A percentile compares a stretch with the other conserved stretches of the same genome.
Evolutionary conservation across 2,888 invertebrate genomes (phyloP).

Genomic region (Philonicus albiceps): DNA sequence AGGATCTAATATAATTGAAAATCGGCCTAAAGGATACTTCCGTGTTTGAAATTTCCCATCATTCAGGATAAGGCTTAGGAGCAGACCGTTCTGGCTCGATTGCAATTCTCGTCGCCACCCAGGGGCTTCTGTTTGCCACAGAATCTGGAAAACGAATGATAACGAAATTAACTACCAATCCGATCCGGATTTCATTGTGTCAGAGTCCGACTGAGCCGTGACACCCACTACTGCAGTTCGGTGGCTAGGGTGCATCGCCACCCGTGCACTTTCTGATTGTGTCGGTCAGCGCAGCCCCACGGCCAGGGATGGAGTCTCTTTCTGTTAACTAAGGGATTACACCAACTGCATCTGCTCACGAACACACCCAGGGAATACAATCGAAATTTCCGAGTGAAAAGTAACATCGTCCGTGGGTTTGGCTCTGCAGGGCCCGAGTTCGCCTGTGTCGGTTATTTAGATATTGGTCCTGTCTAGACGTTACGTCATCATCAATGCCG

Average conservation of each 20-base stretch:
- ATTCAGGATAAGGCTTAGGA: background rate
- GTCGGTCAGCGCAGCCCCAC: background rate
- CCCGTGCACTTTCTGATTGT: background rate
- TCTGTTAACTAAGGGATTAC: conserved; percentile 4
- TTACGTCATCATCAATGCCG: conserved; percentile 46
- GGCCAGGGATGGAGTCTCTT: background rate
- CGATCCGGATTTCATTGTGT: background rate
- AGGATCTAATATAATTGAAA: background rate
- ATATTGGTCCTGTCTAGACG: conserved; percentile 48
- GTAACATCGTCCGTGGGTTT: background rate
- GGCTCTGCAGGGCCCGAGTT: background rate
- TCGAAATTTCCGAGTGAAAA: background rate
- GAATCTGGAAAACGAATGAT: background rate
- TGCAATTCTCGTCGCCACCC: background rate
- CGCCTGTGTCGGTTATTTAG: conserved; percentile 39
- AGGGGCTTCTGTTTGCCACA: background rate
- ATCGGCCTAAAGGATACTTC: background rate
- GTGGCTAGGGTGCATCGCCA: background rate
- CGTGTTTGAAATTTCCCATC: background rate
- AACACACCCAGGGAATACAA: background rate
- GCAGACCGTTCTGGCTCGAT: background rate
- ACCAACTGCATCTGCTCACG: conserved; percentile 1
- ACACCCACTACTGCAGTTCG: background rate
- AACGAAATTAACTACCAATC: conserved; percentile 21
- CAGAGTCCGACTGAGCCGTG: background rate